These are phyloP conservation scores for Psittacara wagleri DNA, from an alignment of 2,113 vertebrate genomes.

Conservation along the genomic window DNA sequence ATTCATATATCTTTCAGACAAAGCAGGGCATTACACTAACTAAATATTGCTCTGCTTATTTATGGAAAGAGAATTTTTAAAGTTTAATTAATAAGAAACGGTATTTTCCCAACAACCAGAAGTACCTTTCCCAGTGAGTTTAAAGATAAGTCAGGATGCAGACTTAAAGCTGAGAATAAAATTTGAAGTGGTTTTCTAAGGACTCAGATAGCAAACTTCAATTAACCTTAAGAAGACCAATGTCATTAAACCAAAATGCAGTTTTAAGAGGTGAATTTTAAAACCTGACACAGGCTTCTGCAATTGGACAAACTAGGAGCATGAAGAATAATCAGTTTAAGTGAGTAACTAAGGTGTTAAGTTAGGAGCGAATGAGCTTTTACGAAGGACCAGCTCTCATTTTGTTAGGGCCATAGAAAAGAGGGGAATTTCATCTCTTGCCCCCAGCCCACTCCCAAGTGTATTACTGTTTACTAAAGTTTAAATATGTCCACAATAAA, in stretches of 20 bases:
- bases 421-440: background rate
- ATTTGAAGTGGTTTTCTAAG: background rate
- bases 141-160: background rate
- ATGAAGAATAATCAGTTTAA: background rate
- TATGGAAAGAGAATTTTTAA: background rate
- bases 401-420: background rate
- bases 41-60: background rate
- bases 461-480: background rate
- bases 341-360: background rate
- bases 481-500: background rate
- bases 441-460: background rate
- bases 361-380: background rate
- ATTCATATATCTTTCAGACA: background rate
- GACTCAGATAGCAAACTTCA: background rate
- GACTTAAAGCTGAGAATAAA: background rate
- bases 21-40: background rate
- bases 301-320: background rate
- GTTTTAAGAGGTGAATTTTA: slow-evolving; percentile 18
- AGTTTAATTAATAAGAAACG: slow-evolving; percentile 3
- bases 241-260: background rate
- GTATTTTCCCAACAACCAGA: background rate
- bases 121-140: background rate
- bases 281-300: background rate
- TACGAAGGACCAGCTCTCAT: background rate
- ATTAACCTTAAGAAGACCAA: slow-evolving; percentile 2